Evolutionary conservation across 1,140 invertebrate species (phyloP), one percentile per base, ranked within the genome.

Genomic region (Drosophila nasuta): DNA sequence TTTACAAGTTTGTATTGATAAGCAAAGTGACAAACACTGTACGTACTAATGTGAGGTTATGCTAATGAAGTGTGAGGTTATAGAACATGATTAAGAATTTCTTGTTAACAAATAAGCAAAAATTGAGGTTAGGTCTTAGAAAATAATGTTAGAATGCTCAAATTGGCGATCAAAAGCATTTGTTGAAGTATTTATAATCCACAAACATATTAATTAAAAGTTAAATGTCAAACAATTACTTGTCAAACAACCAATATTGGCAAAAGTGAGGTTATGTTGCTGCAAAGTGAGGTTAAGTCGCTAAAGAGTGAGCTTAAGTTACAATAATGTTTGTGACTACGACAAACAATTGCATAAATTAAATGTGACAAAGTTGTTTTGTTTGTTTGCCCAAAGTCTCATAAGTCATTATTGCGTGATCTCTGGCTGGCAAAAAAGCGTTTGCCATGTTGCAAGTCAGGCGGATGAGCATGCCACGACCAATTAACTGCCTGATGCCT

Each of bases 401-500:
- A 30, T 62, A 43, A 45, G 25, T 45, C 41, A 75, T 70, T 66
- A 38, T 60, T 60, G 65, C 71, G 70, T 73, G 70, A 59, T 51
- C 64, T 62, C 17, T 15, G 33, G 45, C 49, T 52, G 51, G 62
- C 20, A 20, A 57, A 45, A 69, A 60, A 69, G 66, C 56, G 57
- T 25, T 52, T 69, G 57, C 66, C 46, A 75, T 63, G 72, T 43
- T 25, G 20, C 20, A 25, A 25, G 58, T 58, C 25, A 56, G 54
- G 59, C 35, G 38, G 52, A 62, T 75, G 71, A 66, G 78, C 82
- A 77, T 88, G 82, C 78, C 82, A 82, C 82, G 67, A 82, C 76
- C 82, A 86, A 86, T 86, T 86, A 86, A 86, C 82, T 88, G 78
- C 77, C 76, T 69, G 59, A 59, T 82, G 82, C 52, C 64, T 78